These are phyloP conservation scores for Baccha elongata DNA, from an alignment of 2,888 invertebrate genomes.

Conservation along the genomic window DNA sequence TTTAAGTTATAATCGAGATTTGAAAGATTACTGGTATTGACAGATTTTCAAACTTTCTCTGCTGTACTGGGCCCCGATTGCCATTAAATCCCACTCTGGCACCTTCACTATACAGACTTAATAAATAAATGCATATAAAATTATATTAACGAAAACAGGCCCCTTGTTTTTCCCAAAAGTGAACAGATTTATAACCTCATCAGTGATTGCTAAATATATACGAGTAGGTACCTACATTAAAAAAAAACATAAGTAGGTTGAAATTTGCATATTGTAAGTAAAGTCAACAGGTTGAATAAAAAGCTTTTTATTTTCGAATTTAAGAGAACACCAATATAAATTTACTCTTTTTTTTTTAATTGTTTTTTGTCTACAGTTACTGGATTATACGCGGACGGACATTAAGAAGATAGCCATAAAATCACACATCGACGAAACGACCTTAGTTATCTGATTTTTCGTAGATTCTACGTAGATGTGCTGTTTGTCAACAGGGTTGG, in stretches of 20 bases:
- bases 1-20: too few relatives aligned
- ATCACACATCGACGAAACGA: constrained; percentile 28
- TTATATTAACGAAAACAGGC: constrained; percentile 5
- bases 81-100: too few relatives aligned
- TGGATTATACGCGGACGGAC: not conserved
- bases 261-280: not conserved
- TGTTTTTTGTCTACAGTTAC: not conserved
- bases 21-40: too few relatives aligned
- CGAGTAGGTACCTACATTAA: too few relatives aligned
- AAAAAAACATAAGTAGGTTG: not conserved
- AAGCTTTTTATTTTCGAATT: constrained; percentile 9
- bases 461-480: constrained; percentile 24
- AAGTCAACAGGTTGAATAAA: constrained; percentile 44
- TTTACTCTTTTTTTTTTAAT: not conserved
- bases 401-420: constrained; percentile 22
- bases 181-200: not conserved
- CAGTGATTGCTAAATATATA: constrained; percentile 14
- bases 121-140: not conserved
- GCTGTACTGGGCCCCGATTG: too few relatives aligned
- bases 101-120: too few relatives aligned
- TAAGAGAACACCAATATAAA: constrained; percentile 8
- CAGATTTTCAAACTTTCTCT: too few relatives aligned
- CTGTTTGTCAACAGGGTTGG: not conserved
- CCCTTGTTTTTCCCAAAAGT: constrained; percentile 31
- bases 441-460: constrained; percentile 35